phyloP scores from a whole-genome alignment of 2,888 invertebrate species.

The Ligdia adustata region DNA sequence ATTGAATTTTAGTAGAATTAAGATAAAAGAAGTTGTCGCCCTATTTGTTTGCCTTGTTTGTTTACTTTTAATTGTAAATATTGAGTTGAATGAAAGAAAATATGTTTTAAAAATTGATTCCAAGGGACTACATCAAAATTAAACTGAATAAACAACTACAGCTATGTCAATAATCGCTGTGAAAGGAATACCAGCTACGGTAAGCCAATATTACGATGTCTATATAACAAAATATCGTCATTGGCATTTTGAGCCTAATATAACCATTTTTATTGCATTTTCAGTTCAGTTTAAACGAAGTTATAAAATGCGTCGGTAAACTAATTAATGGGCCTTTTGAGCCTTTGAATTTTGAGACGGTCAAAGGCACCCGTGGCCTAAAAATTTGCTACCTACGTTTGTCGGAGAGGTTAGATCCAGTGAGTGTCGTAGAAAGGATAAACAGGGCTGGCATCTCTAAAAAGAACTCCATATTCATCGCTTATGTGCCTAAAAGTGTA shows the following conservation, averaged over 20 bases:
- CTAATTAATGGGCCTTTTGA: constrained; percentile 50
- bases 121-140: no score
- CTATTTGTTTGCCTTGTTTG: no score
- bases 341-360: constrained; percentile 43
- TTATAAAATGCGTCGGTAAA: constrained; percentile 40
- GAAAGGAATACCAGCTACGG: constrained; percentile 35
- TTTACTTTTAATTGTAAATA: no score
- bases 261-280: no score
- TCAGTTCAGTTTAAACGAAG: constrained; percentile 41
- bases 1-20: neutral
- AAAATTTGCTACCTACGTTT: constrained; percentile 53
- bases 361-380: neutral
- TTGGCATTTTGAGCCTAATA: neutral
- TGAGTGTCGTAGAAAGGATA: constrained; percentile 42
- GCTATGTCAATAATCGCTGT: constrained; percentile 50
- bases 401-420: constrained; percentile 51
- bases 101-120: no score
- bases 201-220: constrained; percentile 4
- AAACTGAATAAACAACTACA: no score
- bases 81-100: no score
- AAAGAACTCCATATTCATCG: constrained; percentile 33
- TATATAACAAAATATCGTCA: neutral
- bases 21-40: neutral
- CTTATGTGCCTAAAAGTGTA: constrained; percentile 47
- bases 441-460: constrained; percentile 25